phyloP scores from a whole-genome alignment of 2,888 invertebrate species.

The Ophion ventricosus region DNA sequence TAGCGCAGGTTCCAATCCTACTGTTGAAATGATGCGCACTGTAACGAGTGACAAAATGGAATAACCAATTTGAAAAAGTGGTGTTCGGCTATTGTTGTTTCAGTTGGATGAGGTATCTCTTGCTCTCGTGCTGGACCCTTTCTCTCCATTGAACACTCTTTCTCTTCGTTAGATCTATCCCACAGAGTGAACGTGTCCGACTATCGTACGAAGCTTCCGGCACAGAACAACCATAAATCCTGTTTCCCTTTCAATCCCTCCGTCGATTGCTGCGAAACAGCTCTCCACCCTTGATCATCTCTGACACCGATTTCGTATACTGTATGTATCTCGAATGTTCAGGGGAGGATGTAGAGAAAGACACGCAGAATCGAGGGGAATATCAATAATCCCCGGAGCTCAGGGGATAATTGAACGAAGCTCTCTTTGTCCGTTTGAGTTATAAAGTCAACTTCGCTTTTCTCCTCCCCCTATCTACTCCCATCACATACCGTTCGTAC shows the following conservation, averaged over 20 bases:
- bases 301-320: background rate
- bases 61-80: too few species aligned
- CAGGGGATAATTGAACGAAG: constrained; percentile 44
- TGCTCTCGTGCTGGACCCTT: background rate
- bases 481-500: background rate
- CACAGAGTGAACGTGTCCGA: constrained; percentile 17
- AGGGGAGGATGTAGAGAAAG: background rate
- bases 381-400: constrained; percentile 48
- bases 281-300: constrained; percentile 12
- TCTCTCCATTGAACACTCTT: constrained; percentile 9
- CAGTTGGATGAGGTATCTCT: too few species aligned
- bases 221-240: constrained; percentile 49
- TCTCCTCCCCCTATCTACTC: background rate
- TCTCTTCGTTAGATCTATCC: background rate
- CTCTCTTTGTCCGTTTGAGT: constrained; percentile 49
- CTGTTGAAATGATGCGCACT: too few species aligned
- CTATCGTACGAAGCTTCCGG: constrained; percentile 41
- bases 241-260: constrained; percentile 45
- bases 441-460: constrained; percentile 25
- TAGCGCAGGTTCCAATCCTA: too few species aligned
- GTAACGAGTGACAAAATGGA: too few species aligned
- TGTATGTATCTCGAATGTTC: constrained; percentile 28
- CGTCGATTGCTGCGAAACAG: constrained; percentile 39
- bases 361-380: constrained; percentile 37
- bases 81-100: too few species aligned